Evolutionary conservation across 2,113 vertebrate genomes (phyloP).

Genomic region (Phalacrocorax pelagicus): DNA sequence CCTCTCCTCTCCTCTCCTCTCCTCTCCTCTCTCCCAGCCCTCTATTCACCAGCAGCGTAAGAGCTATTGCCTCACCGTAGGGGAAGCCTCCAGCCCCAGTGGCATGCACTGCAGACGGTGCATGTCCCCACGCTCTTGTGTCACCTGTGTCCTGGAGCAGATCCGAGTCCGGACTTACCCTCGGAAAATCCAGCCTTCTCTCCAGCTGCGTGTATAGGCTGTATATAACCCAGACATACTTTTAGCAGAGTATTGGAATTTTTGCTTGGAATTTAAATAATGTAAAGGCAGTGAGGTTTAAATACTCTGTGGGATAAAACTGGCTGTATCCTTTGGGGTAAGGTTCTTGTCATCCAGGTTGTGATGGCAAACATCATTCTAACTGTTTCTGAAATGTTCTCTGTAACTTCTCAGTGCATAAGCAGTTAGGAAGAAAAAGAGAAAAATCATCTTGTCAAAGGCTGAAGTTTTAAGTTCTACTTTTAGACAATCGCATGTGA

Average conservation of each 20-base stretch:
- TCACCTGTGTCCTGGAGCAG: neutral
- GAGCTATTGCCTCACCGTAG: neutral
- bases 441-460: neutral
- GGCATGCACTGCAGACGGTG: neutral
- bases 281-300: fast-evolving
- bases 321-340: neutral
- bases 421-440: neutral
- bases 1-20: neutral
- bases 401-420: neutral
- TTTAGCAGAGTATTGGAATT: neutral
- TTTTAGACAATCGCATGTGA: neutral
- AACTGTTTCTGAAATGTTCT: neutral
- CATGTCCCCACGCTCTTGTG: neutral
- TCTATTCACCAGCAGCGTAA: neutral
- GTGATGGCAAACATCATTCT: neutral
- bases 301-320: neutral
- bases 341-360: neutral
- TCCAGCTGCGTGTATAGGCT: neutral
- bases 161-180: neutral
- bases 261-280: neutral
- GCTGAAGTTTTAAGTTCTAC: neutral
- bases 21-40: neutral
- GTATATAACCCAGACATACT: neutral
- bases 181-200: neutral
- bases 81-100: neutral